A percentile compares a stretch with the other conserved stretches of the same genome.
Conservation (phyloP, 2,797 vertebrate genomes). For the Phrynocephalus guinanensis region DNA sequence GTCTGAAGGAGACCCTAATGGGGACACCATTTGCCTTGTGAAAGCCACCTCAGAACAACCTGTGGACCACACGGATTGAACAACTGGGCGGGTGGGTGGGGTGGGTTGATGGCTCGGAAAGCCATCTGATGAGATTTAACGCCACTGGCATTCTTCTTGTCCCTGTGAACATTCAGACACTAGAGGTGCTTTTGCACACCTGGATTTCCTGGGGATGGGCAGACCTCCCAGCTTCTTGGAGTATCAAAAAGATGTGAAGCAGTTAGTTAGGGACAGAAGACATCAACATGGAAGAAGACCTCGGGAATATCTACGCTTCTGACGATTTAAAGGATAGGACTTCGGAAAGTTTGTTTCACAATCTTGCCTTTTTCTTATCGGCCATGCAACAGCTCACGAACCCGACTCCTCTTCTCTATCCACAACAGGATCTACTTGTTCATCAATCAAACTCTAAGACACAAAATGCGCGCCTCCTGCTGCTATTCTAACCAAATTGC, state of each 20-base stretch:
- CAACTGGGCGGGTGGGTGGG: neutral
- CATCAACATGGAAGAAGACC: neutral
- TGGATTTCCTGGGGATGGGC: neutral
- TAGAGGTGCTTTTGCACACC: neutral
- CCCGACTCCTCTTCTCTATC: neutral
- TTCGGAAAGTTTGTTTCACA: constrained; percentile 1
- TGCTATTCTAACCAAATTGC: neutral
- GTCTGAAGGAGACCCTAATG: neutral
- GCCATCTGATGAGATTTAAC: neutral
- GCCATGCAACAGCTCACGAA: neutral
- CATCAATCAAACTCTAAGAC: neutral
- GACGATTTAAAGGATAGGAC: neutral
- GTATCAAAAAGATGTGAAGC: neutral
- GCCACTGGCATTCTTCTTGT: neutral
- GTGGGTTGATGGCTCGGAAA: neutral
- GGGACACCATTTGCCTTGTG: constrained; percentile 28
- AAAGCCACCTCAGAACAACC: constrained; percentile 3
- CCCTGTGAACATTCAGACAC: neutral
- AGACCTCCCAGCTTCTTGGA: neutral
- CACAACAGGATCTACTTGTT: neutral
- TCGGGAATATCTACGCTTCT: neutral
- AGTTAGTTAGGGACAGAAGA: neutral
- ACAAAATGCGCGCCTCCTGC: neutral
- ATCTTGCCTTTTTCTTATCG: neutral
- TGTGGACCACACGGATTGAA: neutral